A percentile compares a stretch with the other conserved stretches of the same genome.
Evolutionary conservation across 1,140 invertebrate species (phyloP).

Genomic region (Teleogryllus occipitalis): DNA sequence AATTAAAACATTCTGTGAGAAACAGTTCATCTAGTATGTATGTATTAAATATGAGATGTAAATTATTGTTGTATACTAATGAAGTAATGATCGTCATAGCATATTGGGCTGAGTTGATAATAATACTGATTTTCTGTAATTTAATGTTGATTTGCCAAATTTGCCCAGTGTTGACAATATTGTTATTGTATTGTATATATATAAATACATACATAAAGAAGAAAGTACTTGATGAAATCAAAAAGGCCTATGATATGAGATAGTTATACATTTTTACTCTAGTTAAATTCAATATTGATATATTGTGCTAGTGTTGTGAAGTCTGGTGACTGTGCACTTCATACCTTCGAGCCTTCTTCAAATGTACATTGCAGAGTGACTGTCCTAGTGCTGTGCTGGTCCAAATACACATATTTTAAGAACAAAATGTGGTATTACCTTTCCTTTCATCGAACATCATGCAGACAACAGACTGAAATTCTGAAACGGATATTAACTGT

Average conservation of each 20-base stretch:
- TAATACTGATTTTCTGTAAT: conserved; percentile 1
- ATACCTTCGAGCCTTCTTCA: not conserved
- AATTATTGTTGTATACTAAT: conserved; percentile 2
- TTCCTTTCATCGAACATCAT: not conserved
- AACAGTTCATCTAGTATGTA: conserved; percentile 5
- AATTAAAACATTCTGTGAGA: not conserved
- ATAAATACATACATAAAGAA: conserved; percentile 19
- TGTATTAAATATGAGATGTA: not conserved
- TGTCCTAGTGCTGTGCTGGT: conserved; percentile 3
- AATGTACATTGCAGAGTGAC: not conserved
- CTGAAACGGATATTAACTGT: not conserved
- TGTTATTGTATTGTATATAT: conserved; percentile 20
- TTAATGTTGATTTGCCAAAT: conserved; percentile 3
- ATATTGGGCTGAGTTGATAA: not conserved
- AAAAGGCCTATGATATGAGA: conserved; percentile 4
- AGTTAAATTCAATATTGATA: conserved; percentile 6
- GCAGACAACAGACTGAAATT: not conserved
- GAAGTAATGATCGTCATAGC: not conserved
- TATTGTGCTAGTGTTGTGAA: conserved; percentile 4
- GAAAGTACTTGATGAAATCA: conserved; percentile 1
- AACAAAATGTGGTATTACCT: not conserved
- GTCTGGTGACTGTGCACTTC: conserved; percentile 3
- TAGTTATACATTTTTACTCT: conserved; percentile 6
- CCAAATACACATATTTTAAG: not conserved
- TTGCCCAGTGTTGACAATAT: conserved; percentile 22